Evolutionary conservation across 2,888 invertebrate species (phyloP).

Genomic region (Pseudococcus longispinus): DNA sequence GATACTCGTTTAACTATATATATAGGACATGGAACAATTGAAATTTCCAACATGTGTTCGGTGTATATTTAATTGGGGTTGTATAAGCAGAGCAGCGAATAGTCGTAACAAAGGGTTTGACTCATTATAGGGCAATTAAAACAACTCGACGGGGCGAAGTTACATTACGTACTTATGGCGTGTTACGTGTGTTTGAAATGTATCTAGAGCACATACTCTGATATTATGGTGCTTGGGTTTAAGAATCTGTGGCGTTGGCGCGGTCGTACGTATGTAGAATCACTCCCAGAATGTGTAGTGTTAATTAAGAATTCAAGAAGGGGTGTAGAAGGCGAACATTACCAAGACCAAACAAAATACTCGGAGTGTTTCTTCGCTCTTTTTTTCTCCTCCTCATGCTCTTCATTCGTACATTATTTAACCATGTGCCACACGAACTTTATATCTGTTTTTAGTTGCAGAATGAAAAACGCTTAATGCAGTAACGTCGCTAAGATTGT

Average conservation of each 20-base stretch:
- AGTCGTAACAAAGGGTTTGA: not conserved
- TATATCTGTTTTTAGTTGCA: slow-evolving; percentile 33
- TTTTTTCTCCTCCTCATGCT: not conserved
- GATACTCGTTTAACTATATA: not conserved
- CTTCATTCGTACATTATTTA: not conserved
- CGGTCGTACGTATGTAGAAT: not conserved
- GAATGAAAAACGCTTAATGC: slow-evolving; percentile 50
- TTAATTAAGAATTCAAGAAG: not conserved
- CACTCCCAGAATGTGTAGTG: not conserved
- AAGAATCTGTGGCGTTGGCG: not conserved
- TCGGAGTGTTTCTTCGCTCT: not conserved
- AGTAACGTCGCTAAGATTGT: slow-evolving; percentile 55
- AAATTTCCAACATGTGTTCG: slow-evolving; percentile 25
- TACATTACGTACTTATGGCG: not conserved
- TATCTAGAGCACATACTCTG: not conserved
- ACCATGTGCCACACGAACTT: slow-evolving; percentile 49
- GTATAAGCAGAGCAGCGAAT: not conserved
- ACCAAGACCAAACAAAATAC: slow-evolving; percentile 35
- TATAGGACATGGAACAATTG: not conserved
- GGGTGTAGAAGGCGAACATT: not conserved
- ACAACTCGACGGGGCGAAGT: not conserved
- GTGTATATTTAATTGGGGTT: slow-evolving; percentile 36
- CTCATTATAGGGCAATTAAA: slow-evolving; percentile 39
- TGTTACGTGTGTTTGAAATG: not conserved
- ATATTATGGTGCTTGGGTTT: not conserved